phyloP scores from a whole-genome alignment of 2,113 vertebrate genomes.

The Danionella cerebrum region DNA sequence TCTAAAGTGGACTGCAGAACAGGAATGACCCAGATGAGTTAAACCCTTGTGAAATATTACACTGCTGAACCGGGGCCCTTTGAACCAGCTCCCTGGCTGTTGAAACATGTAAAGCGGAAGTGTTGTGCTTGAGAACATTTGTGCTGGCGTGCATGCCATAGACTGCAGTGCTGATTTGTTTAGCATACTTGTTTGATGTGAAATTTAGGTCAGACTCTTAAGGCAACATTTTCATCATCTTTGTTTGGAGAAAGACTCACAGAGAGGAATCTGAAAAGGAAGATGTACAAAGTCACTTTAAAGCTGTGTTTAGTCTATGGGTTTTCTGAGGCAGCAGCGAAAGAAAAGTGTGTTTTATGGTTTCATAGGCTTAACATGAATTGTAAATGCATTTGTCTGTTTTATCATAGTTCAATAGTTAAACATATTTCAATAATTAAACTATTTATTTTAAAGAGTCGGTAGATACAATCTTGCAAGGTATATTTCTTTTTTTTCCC shows the following conservation, averaged over 20 bases:
- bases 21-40: background rate
- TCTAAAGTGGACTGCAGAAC: background rate
- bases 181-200: conserved; percentile 16
- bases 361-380: too few relatives aligned
- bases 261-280: background rate
- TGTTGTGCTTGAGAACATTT: conserved; percentile 37
- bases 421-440: too few relatives aligned
- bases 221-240: conserved; percentile 16
- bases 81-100: background rate
- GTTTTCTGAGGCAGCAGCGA: background rate
- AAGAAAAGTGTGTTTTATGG: too few relatives aligned
- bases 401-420: too few relatives aligned
- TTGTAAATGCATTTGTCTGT: too few relatives aligned
- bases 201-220: conserved; percentile 22
- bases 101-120: background rate
- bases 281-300: conserved; percentile 1
- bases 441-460: too few relatives aligned
- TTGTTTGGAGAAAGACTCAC: background rate
- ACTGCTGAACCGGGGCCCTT: background rate
- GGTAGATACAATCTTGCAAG: too few relatives aligned
- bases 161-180: background rate
- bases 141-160: conserved; percentile 28
- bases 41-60: background rate
- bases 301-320: background rate
- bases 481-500: too few relatives aligned